Percentiles rank a stretch among this genome's conserved stretches.
Evolutionary conservation across 2,888 invertebrate genomes (phyloP).

Genomic region (Oligia fasciuncula): DNA sequence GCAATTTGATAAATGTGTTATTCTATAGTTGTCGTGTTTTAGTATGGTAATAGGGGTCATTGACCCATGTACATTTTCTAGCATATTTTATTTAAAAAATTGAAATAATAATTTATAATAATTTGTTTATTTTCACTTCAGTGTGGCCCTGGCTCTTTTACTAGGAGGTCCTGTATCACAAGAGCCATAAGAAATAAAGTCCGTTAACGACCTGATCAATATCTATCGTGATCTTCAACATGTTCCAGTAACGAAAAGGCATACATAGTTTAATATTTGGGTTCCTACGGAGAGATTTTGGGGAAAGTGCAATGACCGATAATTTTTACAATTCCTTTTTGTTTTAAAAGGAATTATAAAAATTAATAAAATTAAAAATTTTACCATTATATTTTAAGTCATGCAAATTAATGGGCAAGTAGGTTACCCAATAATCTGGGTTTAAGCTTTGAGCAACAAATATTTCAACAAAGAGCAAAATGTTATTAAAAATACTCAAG

Average conservation of each 20-base stretch:
- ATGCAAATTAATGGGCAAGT: not conserved
- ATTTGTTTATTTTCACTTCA: too few relatives aligned
- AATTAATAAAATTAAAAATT: too few relatives aligned
- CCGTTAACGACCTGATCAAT: not conserved
- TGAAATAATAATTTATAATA: not conserved
- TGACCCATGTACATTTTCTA: too few relatives aligned
- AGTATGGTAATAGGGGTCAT: not conserved
- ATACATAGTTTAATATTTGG: not conserved
- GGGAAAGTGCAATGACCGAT: not conserved
- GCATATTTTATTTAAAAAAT: not conserved
- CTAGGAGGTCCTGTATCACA: too few relatives aligned
- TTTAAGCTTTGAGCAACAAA: not conserved
- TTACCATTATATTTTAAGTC: too few relatives aligned
- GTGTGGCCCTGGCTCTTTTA: too few relatives aligned
- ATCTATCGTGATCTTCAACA: not conserved
- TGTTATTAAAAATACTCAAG: not conserved
- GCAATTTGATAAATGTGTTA: not conserved
- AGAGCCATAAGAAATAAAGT: not conserved
- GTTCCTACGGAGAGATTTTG: not conserved
- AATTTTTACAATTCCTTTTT: too few relatives aligned
- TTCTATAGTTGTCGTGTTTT: not conserved
- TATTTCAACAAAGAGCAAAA: slow-evolving; percentile 4
- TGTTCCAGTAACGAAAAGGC: not conserved
- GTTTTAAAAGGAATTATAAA: too few relatives aligned
- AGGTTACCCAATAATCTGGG: not conserved